phyloP scores from a whole-genome alignment of 2,113 vertebrate genomes.

The Bos indicus region DNA sequence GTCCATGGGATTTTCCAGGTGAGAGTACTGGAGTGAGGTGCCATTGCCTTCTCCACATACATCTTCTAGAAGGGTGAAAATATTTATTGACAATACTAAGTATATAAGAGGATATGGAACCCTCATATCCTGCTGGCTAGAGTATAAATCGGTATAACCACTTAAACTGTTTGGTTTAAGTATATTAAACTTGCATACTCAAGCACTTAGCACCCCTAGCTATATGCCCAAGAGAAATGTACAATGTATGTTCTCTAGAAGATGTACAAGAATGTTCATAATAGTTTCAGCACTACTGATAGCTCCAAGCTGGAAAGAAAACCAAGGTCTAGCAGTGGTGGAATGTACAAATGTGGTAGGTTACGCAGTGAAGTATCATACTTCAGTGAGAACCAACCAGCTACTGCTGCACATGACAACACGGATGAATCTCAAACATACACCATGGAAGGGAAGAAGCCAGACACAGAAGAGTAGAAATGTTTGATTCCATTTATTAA shows the following conservation, averaged over 20 bases:
- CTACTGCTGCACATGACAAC: not conserved
- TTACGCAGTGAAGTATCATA: not conserved
- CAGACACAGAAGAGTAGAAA: not conserved
- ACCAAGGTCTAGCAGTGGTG: not conserved
- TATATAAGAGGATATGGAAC: not conserved
- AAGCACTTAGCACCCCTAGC: not conserved
- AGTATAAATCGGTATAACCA: not conserved
- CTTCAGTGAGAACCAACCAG: not conserved
- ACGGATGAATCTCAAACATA: not conserved
- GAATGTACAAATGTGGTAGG: not conserved
- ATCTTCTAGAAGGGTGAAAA: not conserved
- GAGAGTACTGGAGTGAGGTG: too few relatives aligned
- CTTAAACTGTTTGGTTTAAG: not conserved
- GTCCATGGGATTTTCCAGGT: too few relatives aligned
- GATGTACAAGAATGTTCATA: not conserved
- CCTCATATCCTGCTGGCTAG: not conserved
- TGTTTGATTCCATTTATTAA: not conserved
- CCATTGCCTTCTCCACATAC: too few relatives aligned
- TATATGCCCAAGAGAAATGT: not conserved
- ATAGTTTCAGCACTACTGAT: not conserved
- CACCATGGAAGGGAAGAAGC: not conserved
- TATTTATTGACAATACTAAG: not conserved
- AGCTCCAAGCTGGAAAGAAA: not conserved
- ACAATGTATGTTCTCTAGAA: not conserved
- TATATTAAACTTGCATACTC: not conserved